Percentiles rank a stretch among this genome's conserved stretches.
These are phyloP conservation scores for Hyla sarda DNA, from an alignment of 2,113 vertebrate species.

Conservation along the genomic window DNA sequence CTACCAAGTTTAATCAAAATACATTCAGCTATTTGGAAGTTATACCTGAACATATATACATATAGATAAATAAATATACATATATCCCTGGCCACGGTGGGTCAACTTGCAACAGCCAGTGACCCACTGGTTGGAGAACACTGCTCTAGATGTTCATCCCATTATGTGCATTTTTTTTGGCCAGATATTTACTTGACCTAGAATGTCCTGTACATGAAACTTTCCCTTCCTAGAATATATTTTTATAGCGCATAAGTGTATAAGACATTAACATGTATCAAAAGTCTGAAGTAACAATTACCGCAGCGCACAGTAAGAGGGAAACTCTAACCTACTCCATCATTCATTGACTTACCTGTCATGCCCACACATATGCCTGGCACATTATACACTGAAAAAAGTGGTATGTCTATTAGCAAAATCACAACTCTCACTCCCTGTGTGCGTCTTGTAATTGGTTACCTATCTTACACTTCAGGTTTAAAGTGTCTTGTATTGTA, in stretches of 20 bases:
- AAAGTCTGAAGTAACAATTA: conserved; percentile 40
- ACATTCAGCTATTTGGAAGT: too few species aligned
- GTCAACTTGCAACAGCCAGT: too few species aligned
- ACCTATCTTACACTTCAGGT: conserved; percentile 26
- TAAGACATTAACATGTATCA: conserved; percentile 42
- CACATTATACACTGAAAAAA: conserved; percentile 39
- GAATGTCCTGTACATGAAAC: not conserved
- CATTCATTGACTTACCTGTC: conserved; percentile 51
- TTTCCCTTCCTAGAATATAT: conserved; percentile 32
- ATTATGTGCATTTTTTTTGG: not conserved
- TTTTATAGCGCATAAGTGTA: conserved; percentile 38
- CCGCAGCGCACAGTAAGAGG: not conserved
- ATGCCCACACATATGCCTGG: conserved; percentile 41
- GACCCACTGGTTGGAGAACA: not conserved
- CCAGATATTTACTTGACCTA: too few species aligned
- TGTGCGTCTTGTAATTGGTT: conserved; percentile 19
- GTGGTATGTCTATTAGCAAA: conserved; percentile 37
- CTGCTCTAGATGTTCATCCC: not conserved
- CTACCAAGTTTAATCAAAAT: too few species aligned
- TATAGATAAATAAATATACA: too few species aligned
- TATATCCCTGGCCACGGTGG: too few species aligned
- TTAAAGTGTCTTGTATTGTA: not conserved
- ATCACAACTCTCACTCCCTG: conserved; percentile 24
- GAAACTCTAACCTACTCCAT: conserved; percentile 39
- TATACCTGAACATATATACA: too few species aligned